A percentile compares a stretch with the other conserved stretches of the same genome.
These are phyloP conservation scores for Plebejus melissa DNA, from an alignment of 2,888 invertebrate genomes.

Conservation along the genomic window DNA sequence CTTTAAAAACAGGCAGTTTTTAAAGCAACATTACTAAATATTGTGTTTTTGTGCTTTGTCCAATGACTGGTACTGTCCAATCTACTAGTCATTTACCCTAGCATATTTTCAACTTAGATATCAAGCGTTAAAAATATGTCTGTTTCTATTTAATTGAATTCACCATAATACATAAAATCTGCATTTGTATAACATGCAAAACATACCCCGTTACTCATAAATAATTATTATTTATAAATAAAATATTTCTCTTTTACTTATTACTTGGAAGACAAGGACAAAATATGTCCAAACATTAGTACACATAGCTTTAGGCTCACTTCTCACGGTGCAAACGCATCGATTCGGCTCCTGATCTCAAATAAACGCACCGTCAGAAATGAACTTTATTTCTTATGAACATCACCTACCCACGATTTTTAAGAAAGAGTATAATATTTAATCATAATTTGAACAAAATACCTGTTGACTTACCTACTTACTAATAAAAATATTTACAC, in stretches of 20 bases:
- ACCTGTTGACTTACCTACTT: neutral
- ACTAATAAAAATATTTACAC: neutral
- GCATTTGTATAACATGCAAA: no score
- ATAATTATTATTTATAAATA: no score
- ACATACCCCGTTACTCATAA: no score
- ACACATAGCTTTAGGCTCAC: neutral
- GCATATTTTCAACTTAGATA: no score
- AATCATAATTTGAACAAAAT: neutral
- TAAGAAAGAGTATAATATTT: neutral
- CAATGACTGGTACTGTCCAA: no score
- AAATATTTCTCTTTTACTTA: neutral
- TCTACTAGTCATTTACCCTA: no score
- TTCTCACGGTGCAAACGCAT: slow-evolving; percentile 8
- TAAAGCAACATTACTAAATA: no score
- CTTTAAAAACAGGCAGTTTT: no score
- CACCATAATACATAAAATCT: no score
- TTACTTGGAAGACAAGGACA: neutral
- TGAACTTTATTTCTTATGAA: slow-evolving; percentile 7
- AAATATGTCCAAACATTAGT: neutral
- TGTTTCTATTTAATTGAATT: no score
- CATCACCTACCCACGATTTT: neutral
- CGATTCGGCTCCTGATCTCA: slow-evolving; percentile 19
- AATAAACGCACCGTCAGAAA: neutral
- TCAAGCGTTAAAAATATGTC: no score
- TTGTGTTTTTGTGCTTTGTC: no score